phyloP scores from a whole-genome alignment of 1,140 invertebrate species.

The Bombus impatiens region DNA sequence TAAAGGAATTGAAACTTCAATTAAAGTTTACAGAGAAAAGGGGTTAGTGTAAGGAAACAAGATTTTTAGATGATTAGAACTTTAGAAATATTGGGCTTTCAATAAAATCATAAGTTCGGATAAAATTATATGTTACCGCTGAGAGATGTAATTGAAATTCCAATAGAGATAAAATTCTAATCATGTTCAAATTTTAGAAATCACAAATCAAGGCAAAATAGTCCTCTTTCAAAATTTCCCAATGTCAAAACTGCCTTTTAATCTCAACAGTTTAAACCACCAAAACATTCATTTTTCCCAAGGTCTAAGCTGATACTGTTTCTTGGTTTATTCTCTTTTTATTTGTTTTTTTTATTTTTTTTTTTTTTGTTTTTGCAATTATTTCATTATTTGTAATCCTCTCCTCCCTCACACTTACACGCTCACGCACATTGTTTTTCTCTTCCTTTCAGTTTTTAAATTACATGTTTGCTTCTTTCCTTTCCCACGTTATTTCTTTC shows the following conservation, averaged over 20 bases:
- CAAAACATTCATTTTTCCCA: constrained; percentile 45
- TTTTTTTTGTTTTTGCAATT: constrained; percentile 23
- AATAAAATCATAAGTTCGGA: constrained; percentile 13
- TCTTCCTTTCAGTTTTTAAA: constrained; percentile 13
- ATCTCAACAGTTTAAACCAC: constrained; percentile 39
- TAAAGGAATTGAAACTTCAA: constrained; percentile 15
- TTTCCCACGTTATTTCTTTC: constrained; percentile 29
- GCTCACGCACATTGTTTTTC: constrained; percentile 48
- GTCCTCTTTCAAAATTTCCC: constrained; percentile 33
- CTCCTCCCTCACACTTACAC: constrained; percentile 42
- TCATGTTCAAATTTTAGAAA: constrained; percentile 22
- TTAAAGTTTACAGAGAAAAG: constrained; percentile 6
- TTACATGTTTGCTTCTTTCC: constrained; percentile 36
- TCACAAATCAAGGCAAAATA: constrained; percentile 42
- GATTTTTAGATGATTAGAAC: constrained; percentile 34
- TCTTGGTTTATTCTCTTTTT: constrained; percentile 67
- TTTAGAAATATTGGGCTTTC: constrained; percentile 28
- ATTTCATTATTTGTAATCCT: constrained; percentile 42
- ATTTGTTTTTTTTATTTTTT: constrained; percentile 54
- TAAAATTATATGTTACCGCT: constrained; percentile 6
- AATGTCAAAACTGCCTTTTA: constrained; percentile 34
- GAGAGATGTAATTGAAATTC: constrained; percentile 25
- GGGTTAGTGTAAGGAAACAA: constrained; percentile 14
- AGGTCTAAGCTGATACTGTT: constrained; percentile 52
- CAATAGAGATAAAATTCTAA: constrained; percentile 45